Conservation (phyloP, 2,888 invertebrate species). For the Aphidoletes aphidimyza region DNA sequence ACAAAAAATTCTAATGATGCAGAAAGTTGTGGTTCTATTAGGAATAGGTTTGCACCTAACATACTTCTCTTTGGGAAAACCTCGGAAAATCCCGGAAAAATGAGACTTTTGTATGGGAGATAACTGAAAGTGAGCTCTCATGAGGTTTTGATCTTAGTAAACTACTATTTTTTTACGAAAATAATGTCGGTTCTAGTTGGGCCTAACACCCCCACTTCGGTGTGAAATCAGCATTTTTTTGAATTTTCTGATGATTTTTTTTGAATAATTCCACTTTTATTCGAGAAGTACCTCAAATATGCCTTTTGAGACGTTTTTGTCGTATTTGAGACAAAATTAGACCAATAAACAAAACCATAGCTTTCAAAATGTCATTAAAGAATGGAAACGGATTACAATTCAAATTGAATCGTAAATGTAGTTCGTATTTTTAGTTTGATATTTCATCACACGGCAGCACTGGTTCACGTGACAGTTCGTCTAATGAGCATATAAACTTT, state of each 20-base stretch:
- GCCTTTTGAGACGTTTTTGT: too few relatives aligned
- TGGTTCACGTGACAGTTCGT: background rate
- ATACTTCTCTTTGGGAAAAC: background rate
- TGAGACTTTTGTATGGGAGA: background rate
- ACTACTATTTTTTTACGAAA: background rate
- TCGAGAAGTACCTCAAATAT: too few relatives aligned
- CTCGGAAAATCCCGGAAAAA: background rate
- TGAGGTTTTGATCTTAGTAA: background rate
- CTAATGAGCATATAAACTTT: background rate
- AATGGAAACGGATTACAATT: too few relatives aligned
- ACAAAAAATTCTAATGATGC: constrained; percentile 9
- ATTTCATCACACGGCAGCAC: background rate
- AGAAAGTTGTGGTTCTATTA: background rate
- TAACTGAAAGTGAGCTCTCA: background rate
- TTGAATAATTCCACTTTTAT: too few relatives aligned
- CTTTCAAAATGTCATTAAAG: too few relatives aligned
- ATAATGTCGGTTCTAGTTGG: background rate
- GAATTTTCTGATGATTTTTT: too few relatives aligned
- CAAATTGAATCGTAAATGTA: too few relatives aligned
- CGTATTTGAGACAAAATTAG: too few relatives aligned
- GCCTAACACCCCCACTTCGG: too few relatives aligned
- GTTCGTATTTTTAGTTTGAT: background rate
- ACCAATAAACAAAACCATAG: too few relatives aligned
- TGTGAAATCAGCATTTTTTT: too few relatives aligned
- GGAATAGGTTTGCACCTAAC: background rate